Evolutionary conservation across 2,113 vertebrate genomes (phyloP), one percentile per base, ranked within the genome.

Genomic region (Vidua chalybeata): DNA sequence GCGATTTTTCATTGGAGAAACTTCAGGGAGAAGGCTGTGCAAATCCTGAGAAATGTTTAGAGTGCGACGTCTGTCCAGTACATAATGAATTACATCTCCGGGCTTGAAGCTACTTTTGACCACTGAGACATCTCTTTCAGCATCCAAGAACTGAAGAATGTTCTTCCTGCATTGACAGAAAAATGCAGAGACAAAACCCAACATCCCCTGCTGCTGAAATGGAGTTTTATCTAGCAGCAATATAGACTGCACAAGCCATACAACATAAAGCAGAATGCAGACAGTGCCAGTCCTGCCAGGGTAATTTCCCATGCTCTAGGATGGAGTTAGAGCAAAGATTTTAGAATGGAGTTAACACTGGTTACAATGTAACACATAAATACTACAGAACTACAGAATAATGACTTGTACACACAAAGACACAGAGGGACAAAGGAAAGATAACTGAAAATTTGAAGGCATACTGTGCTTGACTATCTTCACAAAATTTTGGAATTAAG

Each of bases 81-180:
- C 98, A 33, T 99, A 99, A 95, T 98, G 98, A 86, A 99, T 98
- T 87, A 98, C 97, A 93, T 99, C 98, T 49, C 99, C 99, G 13
- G 98, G 98, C 81, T 99, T 99, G 92, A 99, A 98, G 69, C 97
- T 99, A 97, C 98, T 99, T 97, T 99, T 99, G 81, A 99, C 97
- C 33, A 99, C 98, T 5, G 99, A 99, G 51, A 99, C 98, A 71
- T 99, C 99, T 87, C 98, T 97, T 90, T 99, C 99, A 7, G 98
- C 99, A 89, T 99, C 99, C 94, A 99, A 92, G 96, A 99, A 99
- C 45, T 96, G 98, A 87, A 99, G 98, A 71, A 99, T 98, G 73
- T 98, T 98, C 96, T 99, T 99, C 97, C 99, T 99, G 75, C 4
- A 24, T 90, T 78, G 55, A 75, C 89, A 96, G 85, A 54, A 92